A percentile compares a stretch with the other conserved stretches of the same genome.
phyloP scores from a whole-genome alignment of 2,888 invertebrate species.

The Nebria brevicollis region DNA sequence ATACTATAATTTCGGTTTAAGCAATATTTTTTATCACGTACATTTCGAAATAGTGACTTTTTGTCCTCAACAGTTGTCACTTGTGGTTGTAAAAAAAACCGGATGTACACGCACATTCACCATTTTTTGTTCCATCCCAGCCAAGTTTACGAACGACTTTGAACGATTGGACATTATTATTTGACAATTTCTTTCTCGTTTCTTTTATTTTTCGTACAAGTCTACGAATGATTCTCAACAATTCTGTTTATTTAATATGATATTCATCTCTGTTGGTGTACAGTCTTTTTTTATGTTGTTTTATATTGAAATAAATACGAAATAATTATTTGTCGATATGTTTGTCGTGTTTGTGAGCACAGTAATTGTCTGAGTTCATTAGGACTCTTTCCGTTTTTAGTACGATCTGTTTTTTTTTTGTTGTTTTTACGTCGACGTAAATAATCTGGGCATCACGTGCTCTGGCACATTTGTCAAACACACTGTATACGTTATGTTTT shows the following conservation, averaged over 20 bases:
- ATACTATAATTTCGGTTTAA: too few relatives aligned
- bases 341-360: background rate
- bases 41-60: background rate
- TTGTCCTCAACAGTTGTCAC: background rate
- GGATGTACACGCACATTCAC: background rate
- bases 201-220: too few relatives aligned
- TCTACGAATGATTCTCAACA: too few relatives aligned
- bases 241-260: too few relatives aligned
- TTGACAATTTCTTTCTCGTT: background rate
- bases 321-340: too few relatives aligned
- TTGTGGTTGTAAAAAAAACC: background rate
- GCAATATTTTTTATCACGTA: too few relatives aligned
- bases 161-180: background rate
- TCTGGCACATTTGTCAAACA: constrained; percentile 36
- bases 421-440: constrained; percentile 39
- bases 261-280: too few relatives aligned
- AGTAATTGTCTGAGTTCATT: constrained; percentile 41
- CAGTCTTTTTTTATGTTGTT: too few relatives aligned
- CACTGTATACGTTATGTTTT: background rate
- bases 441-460: constrained; percentile 32
- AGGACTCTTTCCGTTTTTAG: constrained; percentile 38
- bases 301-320: too few relatives aligned
- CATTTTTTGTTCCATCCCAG: background rate
- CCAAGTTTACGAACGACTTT: background rate
- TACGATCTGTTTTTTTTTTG: constrained; percentile 23